phyloP scores from a whole-genome alignment of 2,113 vertebrate genomes.

The Aviceda subcristata region DNA sequence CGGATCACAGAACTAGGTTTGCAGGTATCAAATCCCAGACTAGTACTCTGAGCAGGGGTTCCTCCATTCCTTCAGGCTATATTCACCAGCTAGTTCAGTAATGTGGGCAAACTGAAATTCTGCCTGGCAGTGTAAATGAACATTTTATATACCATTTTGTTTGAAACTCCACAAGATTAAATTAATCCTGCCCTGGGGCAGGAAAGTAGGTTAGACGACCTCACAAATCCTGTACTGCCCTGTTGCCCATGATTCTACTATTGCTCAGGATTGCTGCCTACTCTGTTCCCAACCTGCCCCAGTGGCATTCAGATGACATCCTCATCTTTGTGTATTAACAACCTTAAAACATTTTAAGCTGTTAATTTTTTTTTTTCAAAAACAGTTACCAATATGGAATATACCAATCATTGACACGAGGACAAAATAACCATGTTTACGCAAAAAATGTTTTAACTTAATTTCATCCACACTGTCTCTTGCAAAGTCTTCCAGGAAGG shows the following conservation, averaged over 20 bases:
- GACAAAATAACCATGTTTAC: not conserved
- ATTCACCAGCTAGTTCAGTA: not conserved
- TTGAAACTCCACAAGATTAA: not conserved
- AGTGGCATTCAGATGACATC: not conserved
- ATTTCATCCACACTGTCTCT: not conserved
- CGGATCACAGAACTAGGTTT: not conserved
- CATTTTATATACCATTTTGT: not conserved
- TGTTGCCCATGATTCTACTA: not conserved
- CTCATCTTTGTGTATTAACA: not conserved
- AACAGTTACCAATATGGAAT: not conserved
- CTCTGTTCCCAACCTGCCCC: not conserved
- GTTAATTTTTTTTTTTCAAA: not conserved
- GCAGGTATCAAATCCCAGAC: not conserved
- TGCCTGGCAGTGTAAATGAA: not conserved
- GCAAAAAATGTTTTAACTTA: not conserved
- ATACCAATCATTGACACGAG: rapidly evolving
- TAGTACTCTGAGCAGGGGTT: not conserved
- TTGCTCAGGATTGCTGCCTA: not conserved
- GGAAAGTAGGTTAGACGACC: not conserved
- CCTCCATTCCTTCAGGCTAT: not conserved
- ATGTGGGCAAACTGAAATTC: not conserved
- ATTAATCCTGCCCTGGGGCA: not conserved
- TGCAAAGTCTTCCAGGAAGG: not conserved
- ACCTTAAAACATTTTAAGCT: not conserved
- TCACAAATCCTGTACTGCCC: not conserved